phyloP scores from a whole-genome alignment of 2,113 vertebrate genomes.

The Zosterops lateralis region DNA sequence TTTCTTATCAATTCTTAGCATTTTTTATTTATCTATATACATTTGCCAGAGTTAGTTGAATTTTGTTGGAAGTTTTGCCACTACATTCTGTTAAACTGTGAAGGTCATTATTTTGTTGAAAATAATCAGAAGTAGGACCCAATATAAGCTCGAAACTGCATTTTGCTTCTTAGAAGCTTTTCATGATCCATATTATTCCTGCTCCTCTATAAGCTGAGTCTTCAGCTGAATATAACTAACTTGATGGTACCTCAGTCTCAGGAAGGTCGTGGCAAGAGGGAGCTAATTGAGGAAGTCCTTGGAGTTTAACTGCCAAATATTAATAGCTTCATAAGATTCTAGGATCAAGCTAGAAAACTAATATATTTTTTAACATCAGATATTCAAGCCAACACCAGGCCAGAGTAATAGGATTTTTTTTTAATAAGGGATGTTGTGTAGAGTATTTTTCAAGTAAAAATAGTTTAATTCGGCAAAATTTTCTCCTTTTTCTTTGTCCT shows the following conservation, averaged over 20 bases:
- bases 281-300: neutral
- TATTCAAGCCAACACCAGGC: neutral
- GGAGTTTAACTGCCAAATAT: slow-evolving; percentile 6
- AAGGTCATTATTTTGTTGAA: neutral
- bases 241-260: neutral
- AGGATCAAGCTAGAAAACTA: neutral
- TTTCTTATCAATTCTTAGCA: neutral
- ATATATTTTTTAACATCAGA: neutral
- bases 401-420: neutral
- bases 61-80: neutral
- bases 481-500: neutral
- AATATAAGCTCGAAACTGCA: neutral
- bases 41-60: neutral
- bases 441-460: neutral
- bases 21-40: neutral
- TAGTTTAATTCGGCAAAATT: neutral
- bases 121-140: neutral
- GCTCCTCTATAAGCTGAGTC: neutral
- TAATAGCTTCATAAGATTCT: neutral
- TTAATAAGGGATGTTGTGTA: neutral
- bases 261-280: slow-evolving; percentile 29
- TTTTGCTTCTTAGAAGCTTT: neutral
- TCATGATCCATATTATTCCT: neutral
- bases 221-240: neutral
- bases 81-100: neutral